phyloP scores from a whole-genome alignment of 2,797 vertebrate species.

The Prunella strophiata region DNA sequence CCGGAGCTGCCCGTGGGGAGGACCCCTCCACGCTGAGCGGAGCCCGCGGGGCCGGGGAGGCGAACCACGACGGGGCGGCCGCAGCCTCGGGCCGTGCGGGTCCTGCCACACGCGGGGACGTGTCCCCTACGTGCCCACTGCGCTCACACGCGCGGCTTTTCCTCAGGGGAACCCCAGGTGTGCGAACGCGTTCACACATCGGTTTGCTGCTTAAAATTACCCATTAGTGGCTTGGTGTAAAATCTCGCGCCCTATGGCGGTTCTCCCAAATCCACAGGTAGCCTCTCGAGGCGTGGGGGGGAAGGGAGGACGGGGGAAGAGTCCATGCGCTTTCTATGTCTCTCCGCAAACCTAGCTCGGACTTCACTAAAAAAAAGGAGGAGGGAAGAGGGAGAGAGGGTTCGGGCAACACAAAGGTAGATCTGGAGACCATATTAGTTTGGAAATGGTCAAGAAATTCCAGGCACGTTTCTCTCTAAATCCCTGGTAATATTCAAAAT shows the following conservation, averaged over 20 bases:
- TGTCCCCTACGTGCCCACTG: fast-evolving
- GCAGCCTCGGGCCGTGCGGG: neutral
- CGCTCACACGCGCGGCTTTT: neutral
- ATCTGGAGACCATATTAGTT: slow-evolving; percentile 70
- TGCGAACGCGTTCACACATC: neutral
- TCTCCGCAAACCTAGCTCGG: neutral
- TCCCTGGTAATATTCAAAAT: slow-evolving; percentile 66
- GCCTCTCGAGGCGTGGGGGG: neutral
- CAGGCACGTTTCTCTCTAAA: slow-evolving; percentile 69
- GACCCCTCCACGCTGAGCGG: neutral
- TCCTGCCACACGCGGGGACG: neutral
- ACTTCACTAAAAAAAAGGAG: neutral
- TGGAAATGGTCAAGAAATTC: slow-evolving; percentile 70
- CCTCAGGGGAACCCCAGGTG: neutral
- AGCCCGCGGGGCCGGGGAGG: too few species aligned
- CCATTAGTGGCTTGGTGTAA: neutral
- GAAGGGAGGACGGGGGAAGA: neutral
- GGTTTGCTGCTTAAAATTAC: neutral
- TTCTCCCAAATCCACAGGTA: neutral
- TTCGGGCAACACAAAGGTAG: slow-evolving; percentile 21
- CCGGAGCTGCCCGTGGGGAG: neutral
- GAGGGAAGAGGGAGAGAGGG: neutral
- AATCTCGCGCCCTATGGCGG: neutral
- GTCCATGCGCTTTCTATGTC: neutral
- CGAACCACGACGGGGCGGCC: neutral